phyloP scores from a whole-genome alignment of 1,140 invertebrate species.

The Nephila pilipes region DNA sequence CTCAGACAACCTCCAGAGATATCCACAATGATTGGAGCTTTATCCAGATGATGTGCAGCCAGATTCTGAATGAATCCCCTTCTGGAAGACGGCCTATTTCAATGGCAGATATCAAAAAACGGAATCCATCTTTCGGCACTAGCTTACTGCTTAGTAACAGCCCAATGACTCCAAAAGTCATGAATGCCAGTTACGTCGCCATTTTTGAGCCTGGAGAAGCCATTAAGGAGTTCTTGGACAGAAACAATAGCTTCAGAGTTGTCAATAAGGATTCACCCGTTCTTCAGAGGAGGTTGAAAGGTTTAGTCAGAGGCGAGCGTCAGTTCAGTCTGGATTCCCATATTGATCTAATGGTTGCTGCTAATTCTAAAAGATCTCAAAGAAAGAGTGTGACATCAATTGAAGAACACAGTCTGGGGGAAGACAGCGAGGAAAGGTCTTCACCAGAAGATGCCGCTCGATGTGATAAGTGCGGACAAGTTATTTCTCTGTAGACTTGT shows the following conservation, averaged over 20 bases:
- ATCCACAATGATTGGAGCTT: conserved; percentile 94
- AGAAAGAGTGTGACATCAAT: background rate
- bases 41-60: conserved; percentile 89
- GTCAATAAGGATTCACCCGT: conserved; percentile 82
- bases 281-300: conserved; percentile 90
- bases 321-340: conserved; percentile 94
- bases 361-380: background rate
- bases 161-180: conserved; percentile 97
- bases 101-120: conserved; percentile 87
- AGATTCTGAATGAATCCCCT: conserved; percentile 83
- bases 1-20: conserved; percentile 92
- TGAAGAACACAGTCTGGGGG: background rate
- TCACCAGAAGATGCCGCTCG: background rate
- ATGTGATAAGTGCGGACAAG: conserved; percentile 62
- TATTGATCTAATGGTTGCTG: conserved; percentile 88
- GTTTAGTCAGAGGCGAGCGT: conserved; percentile 93
- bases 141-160: conserved; percentile 94
- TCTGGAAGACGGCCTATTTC: conserved; percentile 68
- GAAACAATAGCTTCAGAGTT: conserved; percentile 19
- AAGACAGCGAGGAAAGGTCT: background rate
- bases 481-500: conserved; percentile 9
- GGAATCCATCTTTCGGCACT: conserved; percentile 91
- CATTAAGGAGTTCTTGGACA: conserved; percentile 47
- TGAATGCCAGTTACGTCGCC: conserved; percentile 97
- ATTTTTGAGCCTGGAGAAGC: conserved; percentile 91